Evolutionary conservation across 2,888 invertebrate species (phyloP).

Genomic region (Tryphoninae sp.): DNA sequence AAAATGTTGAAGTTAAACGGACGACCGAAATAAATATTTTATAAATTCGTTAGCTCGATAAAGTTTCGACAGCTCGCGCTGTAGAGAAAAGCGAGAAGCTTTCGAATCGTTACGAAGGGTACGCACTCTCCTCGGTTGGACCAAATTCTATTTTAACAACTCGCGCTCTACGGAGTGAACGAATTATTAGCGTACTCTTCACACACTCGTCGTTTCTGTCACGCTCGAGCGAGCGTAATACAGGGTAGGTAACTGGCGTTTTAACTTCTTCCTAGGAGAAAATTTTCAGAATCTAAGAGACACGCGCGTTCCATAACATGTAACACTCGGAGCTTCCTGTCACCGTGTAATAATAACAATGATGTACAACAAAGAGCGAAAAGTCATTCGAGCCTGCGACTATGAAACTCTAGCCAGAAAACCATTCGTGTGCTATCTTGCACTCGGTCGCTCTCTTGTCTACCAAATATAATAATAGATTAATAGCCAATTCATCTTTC

Average conservation of each 20-base stretch:
- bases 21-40: too few species aligned
- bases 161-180: conserved; percentile 54
- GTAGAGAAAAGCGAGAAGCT: background rate
- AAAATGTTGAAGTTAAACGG: too few species aligned
- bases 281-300: background rate
- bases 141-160: conserved; percentile 68
- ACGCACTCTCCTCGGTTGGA: conserved; percentile 37
- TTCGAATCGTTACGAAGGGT: conserved; percentile 1
- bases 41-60: too few species aligned
- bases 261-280: background rate
- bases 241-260: background rate
- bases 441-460: background rate
- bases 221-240: background rate
- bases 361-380: conserved; percentile 38
- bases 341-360: conserved; percentile 58
- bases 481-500: conserved; percentile 49
- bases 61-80: background rate
- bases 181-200: conserved; percentile 70
- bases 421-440: background rate
- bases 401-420: conserved; percentile 12
- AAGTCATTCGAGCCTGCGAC: conserved; percentile 51
- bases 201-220: conserved; percentile 51
- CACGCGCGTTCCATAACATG: background rate
- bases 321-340: conserved; percentile 23
- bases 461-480: conserved; percentile 52